Evolutionary conservation across 1,140 invertebrate genomes (phyloP).

Genomic region (Listronotus bonariensis): DNA sequence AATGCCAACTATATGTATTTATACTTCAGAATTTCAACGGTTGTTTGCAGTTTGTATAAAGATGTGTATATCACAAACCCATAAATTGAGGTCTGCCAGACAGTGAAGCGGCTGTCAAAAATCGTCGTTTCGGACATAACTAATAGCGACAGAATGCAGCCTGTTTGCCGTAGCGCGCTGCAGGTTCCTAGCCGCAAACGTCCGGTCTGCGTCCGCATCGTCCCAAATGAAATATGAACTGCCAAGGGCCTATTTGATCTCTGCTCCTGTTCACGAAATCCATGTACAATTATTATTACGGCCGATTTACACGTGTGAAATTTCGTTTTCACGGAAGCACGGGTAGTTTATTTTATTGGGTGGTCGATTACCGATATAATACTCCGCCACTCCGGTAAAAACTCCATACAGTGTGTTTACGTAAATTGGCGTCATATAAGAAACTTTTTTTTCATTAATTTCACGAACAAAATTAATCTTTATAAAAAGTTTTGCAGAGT

Average conservation of each 20-base stretch:
- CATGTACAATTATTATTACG: slow-evolving; percentile 28
- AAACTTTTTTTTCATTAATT: too few species aligned
- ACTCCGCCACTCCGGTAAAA: too few species aligned
- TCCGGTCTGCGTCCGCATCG: slow-evolving; percentile 26
- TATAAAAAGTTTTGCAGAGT: too few species aligned
- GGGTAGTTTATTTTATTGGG: slow-evolving; percentile 11
- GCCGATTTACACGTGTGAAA: slow-evolving; percentile 26
- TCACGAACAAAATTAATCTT: too few species aligned
- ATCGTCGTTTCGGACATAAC: slow-evolving; percentile 12
- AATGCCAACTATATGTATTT: too few species aligned
- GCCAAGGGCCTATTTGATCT: slow-evolving; percentile 23
- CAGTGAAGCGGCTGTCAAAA: slow-evolving; percentile 16
- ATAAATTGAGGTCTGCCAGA: not conserved
- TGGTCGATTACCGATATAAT: not conserved
- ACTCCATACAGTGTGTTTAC: too few species aligned
- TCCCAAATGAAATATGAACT: slow-evolving; percentile 30
- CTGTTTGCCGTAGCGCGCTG: slow-evolving; percentile 13
- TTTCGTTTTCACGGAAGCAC: slow-evolving; percentile 13
- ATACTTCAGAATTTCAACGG: too few species aligned
- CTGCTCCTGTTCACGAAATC: slow-evolving; percentile 11
- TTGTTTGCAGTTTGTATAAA: too few species aligned
- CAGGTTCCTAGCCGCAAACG: slow-evolving; percentile 27
- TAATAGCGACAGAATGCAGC: slow-evolving; percentile 29
- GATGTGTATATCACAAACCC: too few species aligned
- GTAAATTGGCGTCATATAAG: too few species aligned